phyloP scores from a whole-genome alignment of 2,888 invertebrate species.

The Invenusta paracnida region DNA sequence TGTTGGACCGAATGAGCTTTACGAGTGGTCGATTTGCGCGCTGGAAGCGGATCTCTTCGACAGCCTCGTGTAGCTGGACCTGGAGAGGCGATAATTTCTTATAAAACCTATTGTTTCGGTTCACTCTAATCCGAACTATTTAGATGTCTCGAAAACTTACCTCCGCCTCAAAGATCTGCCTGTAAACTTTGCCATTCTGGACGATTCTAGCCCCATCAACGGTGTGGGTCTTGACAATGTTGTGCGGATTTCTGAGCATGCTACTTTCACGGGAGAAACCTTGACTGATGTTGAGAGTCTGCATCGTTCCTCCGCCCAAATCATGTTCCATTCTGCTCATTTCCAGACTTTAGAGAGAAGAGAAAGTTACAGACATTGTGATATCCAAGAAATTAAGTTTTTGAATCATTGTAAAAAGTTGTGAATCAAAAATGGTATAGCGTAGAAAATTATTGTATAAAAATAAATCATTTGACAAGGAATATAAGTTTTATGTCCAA shows the following conservation, averaged over 20 bases:
- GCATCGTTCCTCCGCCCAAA: not conserved
- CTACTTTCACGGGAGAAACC: not conserved
- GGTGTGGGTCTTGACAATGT: not conserved
- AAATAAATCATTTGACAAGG: too few species aligned
- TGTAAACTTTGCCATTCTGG: constrained; percentile 59
- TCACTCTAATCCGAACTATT: too few species aligned
- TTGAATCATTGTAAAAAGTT: too few species aligned
- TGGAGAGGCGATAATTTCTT: too few species aligned
- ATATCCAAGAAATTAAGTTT: too few species aligned
- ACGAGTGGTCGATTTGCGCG: constrained; percentile 28
- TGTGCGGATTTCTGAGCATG: not conserved
- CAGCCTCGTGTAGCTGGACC: constrained; percentile 44
- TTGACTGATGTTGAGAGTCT: not conserved
- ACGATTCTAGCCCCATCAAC: constrained; percentile 47
- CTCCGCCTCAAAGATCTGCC: constrained; percentile 61
- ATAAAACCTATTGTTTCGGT: too few species aligned
- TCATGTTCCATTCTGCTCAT: not conserved
- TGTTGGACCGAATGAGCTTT: constrained; percentile 36
- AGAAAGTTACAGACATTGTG: too few species aligned
- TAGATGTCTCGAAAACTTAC: too few species aligned
- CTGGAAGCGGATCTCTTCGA: constrained; percentile 25
- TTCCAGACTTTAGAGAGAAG: too few species aligned
- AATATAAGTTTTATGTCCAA: too few species aligned
- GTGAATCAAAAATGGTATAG: too few species aligned
- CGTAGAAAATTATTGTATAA: too few species aligned